Base-by-base conservation (phyloP, 2,113 vertebrate genomes). In the Gobius niger region DNA sequence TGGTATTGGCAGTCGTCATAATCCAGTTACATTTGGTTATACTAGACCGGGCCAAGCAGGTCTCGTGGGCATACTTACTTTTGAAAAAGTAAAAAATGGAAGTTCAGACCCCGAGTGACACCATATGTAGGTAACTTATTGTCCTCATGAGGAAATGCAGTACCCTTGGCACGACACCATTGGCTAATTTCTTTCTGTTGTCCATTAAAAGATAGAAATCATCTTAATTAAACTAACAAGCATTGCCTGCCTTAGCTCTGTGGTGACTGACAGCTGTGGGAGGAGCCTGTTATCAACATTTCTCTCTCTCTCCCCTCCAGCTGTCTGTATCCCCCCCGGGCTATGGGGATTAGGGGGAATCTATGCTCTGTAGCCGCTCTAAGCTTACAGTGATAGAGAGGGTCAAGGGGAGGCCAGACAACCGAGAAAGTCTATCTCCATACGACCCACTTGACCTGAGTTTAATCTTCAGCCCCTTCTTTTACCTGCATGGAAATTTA, bases 391-490 rank as follows among this genome's bases (percentile, higher is more conserved):
- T 14, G 24, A 54, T 67, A 68, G 53, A 69, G 75, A 81, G 85
- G 78, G 87, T 89, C 86, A 87, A 83, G 77, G 75, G 44, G 73
- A 87, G 70, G 74, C 60, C 53, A 82, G 15, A 70, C 76, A 78
- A 80, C 80, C 70, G 74, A 80, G 66, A 78, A 82, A 82, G 71
- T 69, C 71, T 65, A 65, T 83, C 78, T 85, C 77, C 49, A 67
- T 74, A 42, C 47, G 54, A 84, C 80, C 75, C 18, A 34, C 56
- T 72, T 64, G 65, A 52, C 67, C 69, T 77, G 66, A 67, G 62
- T 74, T 62, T 47, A 67, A 71, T 69, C 16, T 54, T 63, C 61
- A 12, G 14, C 41, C 69, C 51, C 47, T 49, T 5, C 5, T 40
- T 70, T 63, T 44, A 70, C 41, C 72, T 75, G 40, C 8, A 44